phyloP scores from a whole-genome alignment of 2,888 invertebrate genomes.

The Drosophila mercatorum region DNA sequence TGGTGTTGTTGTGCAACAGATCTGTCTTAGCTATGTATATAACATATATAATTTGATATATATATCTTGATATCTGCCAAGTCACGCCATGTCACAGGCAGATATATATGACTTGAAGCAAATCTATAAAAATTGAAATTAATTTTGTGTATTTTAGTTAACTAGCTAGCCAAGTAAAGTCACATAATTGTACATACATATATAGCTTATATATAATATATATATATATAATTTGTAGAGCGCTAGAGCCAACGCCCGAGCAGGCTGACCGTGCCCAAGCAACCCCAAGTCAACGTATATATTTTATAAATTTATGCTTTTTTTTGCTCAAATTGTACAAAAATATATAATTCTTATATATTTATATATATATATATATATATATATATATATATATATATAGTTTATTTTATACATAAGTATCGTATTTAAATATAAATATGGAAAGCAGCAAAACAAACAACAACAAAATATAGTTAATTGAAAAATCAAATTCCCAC shows the following conservation, averaged over 20 bases:
- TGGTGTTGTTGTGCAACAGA: not conserved
- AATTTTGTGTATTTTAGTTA: constrained; percentile 38
- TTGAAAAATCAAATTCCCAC: constrained; percentile 12
- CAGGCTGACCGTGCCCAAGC: constrained; percentile 37
- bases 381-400: constrained; percentile 11
- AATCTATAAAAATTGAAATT: constrained; percentile 15
- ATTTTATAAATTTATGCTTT: constrained; percentile 24
- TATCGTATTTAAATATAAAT: constrained; percentile 9
- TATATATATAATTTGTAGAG: constrained; percentile 21
- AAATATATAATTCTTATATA: constrained; percentile 13
- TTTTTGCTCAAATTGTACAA: constrained; percentile 39
- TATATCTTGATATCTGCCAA: constrained; percentile 12
- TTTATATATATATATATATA: constrained; percentile 12
- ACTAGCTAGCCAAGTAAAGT: constrained; percentile 40
- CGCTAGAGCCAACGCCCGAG: constrained; percentile 49
- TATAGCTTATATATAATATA: constrained; percentile 7
- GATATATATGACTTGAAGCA: constrained; percentile 7
- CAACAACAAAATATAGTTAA: constrained; percentile 11
- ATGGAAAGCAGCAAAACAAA: not conserved
- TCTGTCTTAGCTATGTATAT: constrained; percentile 6
- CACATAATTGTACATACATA: constrained; percentile 24
- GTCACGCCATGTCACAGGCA: constrained; percentile 28
- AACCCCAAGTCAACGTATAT: constrained; percentile 43
- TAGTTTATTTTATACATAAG: constrained; percentile 6
- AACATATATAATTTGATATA: constrained; percentile 7